A percentile compares a stretch with the other conserved stretches of the same genome.
Conservation (phyloP, 2,113 vertebrate genomes). For the Cavia porcellus region DNA sequence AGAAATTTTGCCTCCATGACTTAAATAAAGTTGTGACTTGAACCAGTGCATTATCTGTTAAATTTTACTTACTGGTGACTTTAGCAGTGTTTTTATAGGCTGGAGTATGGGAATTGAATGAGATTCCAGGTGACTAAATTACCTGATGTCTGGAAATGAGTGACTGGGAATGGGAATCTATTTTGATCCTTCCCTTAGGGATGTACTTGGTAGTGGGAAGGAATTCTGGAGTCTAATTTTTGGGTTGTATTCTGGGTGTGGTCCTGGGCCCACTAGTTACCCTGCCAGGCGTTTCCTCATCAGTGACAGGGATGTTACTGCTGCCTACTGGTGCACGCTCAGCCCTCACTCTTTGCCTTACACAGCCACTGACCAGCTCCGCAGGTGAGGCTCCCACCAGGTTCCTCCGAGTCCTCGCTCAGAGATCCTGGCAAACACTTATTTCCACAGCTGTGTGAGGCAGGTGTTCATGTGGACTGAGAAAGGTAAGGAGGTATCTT, state of each 20-base stretch:
- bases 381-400: background rate
- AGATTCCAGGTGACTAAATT: background rate
- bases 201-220: background rate
- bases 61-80: background rate
- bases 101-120: background rate
- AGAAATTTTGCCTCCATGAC: background rate
- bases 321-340: background rate
- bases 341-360: background rate
- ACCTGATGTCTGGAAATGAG: background rate
- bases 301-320: background rate
- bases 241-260: background rate
- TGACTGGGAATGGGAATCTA: background rate
- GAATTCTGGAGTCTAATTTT: background rate
- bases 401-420: background rate
- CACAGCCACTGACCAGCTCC: background rate
- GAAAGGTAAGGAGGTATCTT: background rate
- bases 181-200: background rate
- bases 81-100: background rate
- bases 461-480: background rate
- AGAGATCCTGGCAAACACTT: background rate
- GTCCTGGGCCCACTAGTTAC: background rate
- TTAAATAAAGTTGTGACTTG: slow-evolving; percentile 26
- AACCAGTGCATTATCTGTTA: background rate
- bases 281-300: background rate
- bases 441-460: background rate